These are phyloP conservation scores for Saccostrea glomerata DNA, from an alignment of 1,140 invertebrate genomes.

Conservation along the genomic window DNA sequence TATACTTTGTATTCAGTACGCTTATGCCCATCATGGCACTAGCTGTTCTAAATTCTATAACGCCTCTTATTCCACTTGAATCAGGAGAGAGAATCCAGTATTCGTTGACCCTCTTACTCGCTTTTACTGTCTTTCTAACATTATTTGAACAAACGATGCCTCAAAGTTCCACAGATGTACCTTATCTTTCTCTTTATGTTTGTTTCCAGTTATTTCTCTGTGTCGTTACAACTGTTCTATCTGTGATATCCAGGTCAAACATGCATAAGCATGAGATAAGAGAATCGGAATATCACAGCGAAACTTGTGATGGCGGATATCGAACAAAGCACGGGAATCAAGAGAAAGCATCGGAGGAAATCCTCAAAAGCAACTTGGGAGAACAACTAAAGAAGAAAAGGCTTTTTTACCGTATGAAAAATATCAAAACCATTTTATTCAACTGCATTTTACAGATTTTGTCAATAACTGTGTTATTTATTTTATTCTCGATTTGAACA, in stretches of 20 bases:
- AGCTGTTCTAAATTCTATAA: not conserved
- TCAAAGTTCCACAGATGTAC: not conserved
- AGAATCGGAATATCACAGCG: not conserved
- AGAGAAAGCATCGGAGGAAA: not conserved
- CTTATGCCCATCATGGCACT: not conserved
- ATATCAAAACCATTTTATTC: not conserved
- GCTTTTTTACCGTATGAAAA: not conserved
- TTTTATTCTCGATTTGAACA: not conserved
- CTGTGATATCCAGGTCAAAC: not conserved
- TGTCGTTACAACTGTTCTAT: too few relatives aligned
- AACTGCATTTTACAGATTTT: not conserved
- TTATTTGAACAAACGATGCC: conserved; percentile 15
- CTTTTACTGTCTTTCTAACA: conserved; percentile 1
- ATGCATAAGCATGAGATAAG: not conserved
- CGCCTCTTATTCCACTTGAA: not conserved
- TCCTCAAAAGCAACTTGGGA: not conserved
- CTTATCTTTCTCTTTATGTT: not conserved
- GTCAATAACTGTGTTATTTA: not conserved
- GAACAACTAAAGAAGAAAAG: not conserved
- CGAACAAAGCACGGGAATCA: not conserved
- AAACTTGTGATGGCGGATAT: not conserved
- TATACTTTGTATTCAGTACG: not conserved
- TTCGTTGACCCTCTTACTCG: not conserved
- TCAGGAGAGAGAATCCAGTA: not conserved
- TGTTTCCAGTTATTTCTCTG: not conserved